Percentiles rank a stretch among this genome's conserved stretches.
Evolutionary conservation across 2,797 vertebrate species (phyloP).

Genomic region (Microctenopoma stevenorrisi): DNA sequence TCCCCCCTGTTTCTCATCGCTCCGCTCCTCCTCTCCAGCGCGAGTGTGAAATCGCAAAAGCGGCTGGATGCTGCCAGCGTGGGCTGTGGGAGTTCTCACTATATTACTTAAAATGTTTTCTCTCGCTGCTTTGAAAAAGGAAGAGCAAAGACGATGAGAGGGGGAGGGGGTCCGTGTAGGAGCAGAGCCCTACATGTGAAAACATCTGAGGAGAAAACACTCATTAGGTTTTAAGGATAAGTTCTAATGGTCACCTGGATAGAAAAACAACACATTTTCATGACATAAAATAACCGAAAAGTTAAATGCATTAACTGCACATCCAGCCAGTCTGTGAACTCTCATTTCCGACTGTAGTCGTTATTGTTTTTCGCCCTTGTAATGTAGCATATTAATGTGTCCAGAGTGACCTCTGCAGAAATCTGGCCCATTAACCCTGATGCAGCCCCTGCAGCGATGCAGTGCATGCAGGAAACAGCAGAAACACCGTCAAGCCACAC

Average conservation of each 20-base stretch:
- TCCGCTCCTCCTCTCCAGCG: constrained; percentile 34
- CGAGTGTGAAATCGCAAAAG: constrained; percentile 68
- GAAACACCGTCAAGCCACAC: constrained; percentile 22
- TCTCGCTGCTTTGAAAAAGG: constrained; percentile 39
- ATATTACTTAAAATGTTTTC: constrained; percentile 33
- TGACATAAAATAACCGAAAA: too few species aligned
- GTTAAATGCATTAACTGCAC: too few species aligned
- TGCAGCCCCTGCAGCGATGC: constrained; percentile 12
- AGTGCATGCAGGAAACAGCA: constrained; percentile 22
- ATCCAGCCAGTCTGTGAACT: neutral
- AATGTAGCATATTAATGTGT: neutral
- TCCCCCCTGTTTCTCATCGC: constrained; percentile 38
- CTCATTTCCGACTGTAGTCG: neutral
- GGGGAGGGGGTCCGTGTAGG: constrained; percentile 29
- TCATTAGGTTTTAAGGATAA: constrained; percentile 1
- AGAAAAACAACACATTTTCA: constrained; percentile 5
- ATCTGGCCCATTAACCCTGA: constrained; percentile 44
- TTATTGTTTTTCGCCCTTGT: neutral
- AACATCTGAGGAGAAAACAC: constrained; percentile 45
- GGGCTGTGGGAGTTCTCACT: constrained; percentile 61
- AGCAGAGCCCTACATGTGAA: constrained; percentile 32
- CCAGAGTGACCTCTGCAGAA: constrained; percentile 26
- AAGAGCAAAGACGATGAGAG: constrained; percentile 1
- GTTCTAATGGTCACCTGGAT: constrained; percentile 3
- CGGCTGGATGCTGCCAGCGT: constrained; percentile 48